A percentile compares a stretch with the other conserved stretches of the same genome.
Evolutionary conservation across 2,797 vertebrate species (phyloP).

Genomic region (Sebastes elongatus): DNA sequence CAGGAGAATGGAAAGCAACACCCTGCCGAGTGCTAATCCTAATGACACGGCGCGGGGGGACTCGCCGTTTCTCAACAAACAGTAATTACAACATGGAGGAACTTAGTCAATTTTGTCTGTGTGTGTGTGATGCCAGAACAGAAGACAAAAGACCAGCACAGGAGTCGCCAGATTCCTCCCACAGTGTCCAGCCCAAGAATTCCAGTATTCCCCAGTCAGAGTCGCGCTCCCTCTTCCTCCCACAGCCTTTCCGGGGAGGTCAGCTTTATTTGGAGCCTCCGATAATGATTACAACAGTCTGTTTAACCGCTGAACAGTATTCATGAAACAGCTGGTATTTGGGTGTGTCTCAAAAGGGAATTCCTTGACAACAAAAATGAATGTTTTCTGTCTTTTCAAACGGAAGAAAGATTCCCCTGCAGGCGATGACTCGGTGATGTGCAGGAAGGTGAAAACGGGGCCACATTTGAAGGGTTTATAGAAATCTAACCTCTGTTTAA

Average conservation of each 20-base stretch:
- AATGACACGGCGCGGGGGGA: constrained; percentile 48
- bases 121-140: constrained; percentile 10
- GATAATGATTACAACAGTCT: constrained; percentile 30
- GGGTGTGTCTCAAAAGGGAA: constrained; percentile 39
- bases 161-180: constrained; percentile 27
- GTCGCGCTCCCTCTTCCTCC: constrained; percentile 54
- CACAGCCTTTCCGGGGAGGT: constrained; percentile 64
- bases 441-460: not conserved
- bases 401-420: not conserved
- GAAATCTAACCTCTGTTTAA: not conserved
- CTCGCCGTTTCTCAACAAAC: constrained; percentile 44
- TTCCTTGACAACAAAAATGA: not conserved
- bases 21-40: constrained; percentile 56
- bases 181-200: constrained; percentile 57
- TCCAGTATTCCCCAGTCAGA: constrained; percentile 55
- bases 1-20: constrained; percentile 67
- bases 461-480: not conserved
- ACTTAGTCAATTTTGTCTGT: constrained; percentile 26
- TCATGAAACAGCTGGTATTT: constrained; percentile 38
- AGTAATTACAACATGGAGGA: constrained; percentile 66
- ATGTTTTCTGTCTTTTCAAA: not conserved
- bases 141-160: constrained; percentile 8
- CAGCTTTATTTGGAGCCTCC: constrained; percentile 31
- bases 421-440: not conserved
- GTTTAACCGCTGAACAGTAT: constrained; percentile 14